Percentiles rank a stretch among this genome's conserved stretches.
Conservation (phyloP, 2,113 vertebrate genomes). For the Eulemur macaco region DNA sequence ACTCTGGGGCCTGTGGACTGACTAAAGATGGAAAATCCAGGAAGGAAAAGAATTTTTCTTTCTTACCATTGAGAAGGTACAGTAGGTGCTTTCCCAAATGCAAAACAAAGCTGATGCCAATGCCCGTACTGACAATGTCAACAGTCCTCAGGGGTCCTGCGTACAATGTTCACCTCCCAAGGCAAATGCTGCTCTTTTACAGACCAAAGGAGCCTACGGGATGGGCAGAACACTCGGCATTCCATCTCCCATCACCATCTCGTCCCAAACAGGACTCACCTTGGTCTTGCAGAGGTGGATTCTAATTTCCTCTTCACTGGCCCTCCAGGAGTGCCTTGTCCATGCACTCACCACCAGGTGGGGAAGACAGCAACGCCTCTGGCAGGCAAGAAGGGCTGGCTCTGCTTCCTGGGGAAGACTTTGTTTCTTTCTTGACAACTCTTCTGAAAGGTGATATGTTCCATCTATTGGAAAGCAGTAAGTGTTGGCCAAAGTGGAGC, state of each 20-base stretch:
- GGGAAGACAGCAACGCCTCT: background rate
- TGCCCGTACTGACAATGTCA: background rate
- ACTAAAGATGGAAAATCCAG: background rate
- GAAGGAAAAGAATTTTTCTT: background rate
- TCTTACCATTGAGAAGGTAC: background rate
- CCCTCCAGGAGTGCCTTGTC: background rate
- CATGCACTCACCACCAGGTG: fast-evolving
- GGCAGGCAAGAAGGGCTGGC: background rate
- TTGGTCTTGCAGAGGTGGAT: background rate
- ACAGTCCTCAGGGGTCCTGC: background rate
- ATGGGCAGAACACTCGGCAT: background rate
- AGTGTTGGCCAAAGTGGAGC: background rate
- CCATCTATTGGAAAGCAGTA: background rate
- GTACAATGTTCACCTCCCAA: background rate
- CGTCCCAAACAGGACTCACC: background rate
- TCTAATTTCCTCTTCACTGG: background rate
- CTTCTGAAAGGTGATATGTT: background rate
- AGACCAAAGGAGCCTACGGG: background rate
- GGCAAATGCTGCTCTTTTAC: background rate
- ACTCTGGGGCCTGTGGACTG: background rate
- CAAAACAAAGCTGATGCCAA: no score
- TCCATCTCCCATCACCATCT: fast-evolving
- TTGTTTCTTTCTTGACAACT: background rate
- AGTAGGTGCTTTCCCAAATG: background rate
- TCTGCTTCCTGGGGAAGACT: background rate